phyloP scores from a whole-genome alignment of 2,888 invertebrate species.

The Drosophila infuscata region DNA sequence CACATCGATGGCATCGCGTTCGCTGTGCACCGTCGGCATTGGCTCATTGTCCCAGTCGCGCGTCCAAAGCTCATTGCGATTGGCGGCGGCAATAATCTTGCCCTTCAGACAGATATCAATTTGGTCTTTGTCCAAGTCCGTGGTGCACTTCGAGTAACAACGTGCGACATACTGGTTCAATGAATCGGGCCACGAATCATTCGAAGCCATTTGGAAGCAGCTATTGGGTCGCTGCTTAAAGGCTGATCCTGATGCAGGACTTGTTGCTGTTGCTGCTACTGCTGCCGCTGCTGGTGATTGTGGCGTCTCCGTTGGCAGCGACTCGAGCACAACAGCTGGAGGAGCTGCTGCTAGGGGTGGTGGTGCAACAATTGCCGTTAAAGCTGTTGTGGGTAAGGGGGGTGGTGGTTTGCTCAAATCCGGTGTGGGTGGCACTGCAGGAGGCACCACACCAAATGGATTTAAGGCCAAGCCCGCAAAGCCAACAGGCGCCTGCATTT shows the following conservation, averaged over 20 bases:
- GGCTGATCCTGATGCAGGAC: slow-evolving; percentile 11
- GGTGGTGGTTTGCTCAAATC: slow-evolving; percentile 84
- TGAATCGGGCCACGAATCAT: slow-evolving; percentile 92
- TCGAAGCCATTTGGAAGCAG: slow-evolving; percentile 86
- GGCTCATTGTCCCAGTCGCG: slow-evolving; percentile 98
- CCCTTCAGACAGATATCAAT: slow-evolving; percentile 97
- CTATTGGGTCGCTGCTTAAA: slow-evolving; percentile 84
- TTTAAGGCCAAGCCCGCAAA: slow-evolving; percentile 40
- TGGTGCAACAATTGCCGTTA: slow-evolving; percentile 18
- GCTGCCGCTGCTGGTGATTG: slow-evolving; percentile 7
- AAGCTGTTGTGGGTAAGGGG: slow-evolving; percentile 61
- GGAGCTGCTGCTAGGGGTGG: slow-evolving; percentile 11
- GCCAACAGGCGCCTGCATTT: slow-evolving; percentile 24
- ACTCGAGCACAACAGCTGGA: slow-evolving; percentile 9
- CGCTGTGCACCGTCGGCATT: slow-evolving; percentile 94
- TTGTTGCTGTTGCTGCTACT: slow-evolving; percentile 7
- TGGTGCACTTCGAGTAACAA: slow-evolving; percentile 96
- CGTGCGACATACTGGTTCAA: slow-evolving; percentile 95
- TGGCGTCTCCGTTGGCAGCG: slow-evolving; percentile 12
- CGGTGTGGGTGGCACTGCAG: slow-evolving; percentile 56
- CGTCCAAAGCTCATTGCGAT: slow-evolving; percentile 93
- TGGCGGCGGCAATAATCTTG: slow-evolving; percentile 95
- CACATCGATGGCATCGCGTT: slow-evolving; percentile 88
- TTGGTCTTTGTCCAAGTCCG: slow-evolving; percentile 95
- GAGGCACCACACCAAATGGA: slow-evolving; percentile 47